phyloP scores from a whole-genome alignment of 2,888 invertebrate species.

The Campoletis raptor region DNA sequence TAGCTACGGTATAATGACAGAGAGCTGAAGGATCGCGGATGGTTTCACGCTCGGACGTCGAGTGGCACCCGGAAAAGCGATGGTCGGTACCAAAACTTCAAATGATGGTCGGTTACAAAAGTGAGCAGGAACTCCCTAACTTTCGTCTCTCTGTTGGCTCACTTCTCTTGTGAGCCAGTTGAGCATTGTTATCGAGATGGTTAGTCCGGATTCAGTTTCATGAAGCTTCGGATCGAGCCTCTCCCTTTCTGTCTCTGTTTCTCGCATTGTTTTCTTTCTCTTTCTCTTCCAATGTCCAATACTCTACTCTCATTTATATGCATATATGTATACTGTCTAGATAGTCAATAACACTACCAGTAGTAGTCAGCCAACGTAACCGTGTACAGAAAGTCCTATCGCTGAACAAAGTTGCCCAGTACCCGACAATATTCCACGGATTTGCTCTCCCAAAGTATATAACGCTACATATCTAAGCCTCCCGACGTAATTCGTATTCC shows the following conservation, averaged over 20 bases:
- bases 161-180: slow-evolving; percentile 27
- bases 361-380: slow-evolving; percentile 14
- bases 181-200: slow-evolving; percentile 73
- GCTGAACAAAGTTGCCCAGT: slow-evolving; percentile 48
- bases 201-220: slow-evolving; percentile 72
- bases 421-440: slow-evolving; percentile 49
- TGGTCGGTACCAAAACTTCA: slow-evolving; percentile 49
- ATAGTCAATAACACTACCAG: slow-evolving; percentile 47
- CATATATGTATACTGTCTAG: slow-evolving; percentile 13
- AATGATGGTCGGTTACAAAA: slow-evolving; percentile 32
- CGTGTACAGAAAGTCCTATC: slow-evolving; percentile 27
- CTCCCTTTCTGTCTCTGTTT: slow-evolving; percentile 34
- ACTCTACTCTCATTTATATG: slow-evolving; percentile 24
- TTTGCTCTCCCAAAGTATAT: slow-evolving; percentile 30
- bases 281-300: slow-evolving; percentile 40
- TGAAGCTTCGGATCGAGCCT: slow-evolving; percentile 46
- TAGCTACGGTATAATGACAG: slow-evolving; percentile 16
- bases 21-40: slow-evolving; percentile 12
- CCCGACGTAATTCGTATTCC: slow-evolving; percentile 15
- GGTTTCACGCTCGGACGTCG: slow-evolving; percentile 15
- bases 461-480: slow-evolving; percentile 20
- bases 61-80: slow-evolving; percentile 41
- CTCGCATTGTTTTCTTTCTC: slow-evolving; percentile 9
- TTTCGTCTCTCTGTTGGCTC: slow-evolving; percentile 34
- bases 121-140: slow-evolving; percentile 50